Evolutionary conservation across 2,797 vertebrate species (phyloP), one percentile per base, ranked within the genome.

Genomic region (Chiloscyllium punctatum): DNA sequence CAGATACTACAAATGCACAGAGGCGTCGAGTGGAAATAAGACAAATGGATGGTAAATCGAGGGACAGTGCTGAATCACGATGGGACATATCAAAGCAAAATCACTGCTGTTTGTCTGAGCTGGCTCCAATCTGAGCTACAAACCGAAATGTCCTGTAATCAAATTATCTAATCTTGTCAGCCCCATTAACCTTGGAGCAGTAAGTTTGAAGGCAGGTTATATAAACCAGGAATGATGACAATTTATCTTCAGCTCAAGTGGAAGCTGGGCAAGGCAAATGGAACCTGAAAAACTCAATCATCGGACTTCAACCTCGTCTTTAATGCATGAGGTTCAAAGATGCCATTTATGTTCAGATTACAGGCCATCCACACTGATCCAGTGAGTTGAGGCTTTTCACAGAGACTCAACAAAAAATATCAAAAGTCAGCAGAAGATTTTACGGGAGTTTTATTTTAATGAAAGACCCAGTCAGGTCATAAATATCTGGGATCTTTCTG

Each of bases 261-360:
- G 23, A 23, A 42, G 33, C 27, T 92, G 90, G 90, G n/a, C 90
- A 69, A 9, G 33, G 88, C 88, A 91, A 30, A 18, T 91, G 88
- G 88, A n/a, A 69, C 62, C 18, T 69, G 62, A 21, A 37, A 68
- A 91, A 68, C 88, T 68, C 90, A 92, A 92, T 69, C 90, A 92
- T 69, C 18, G 42, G 33, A 42, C 21, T 69, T 27, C 62, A 92
- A 8, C 62, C 62, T 68, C 1, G 33, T 69, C n/a, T 92, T 92
- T 92, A 92, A 69, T 69, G 90, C 33, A 42, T 37, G n/a, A 92
- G 57, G 90, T 69, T 92, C 66, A 69, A 92, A 92, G 62, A 37
- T 92, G 62, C 90, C 62, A 25, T 92, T 92, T 69, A 92, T 92
- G 62, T 92, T 92, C n/a, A 42, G 62, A 42, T 42, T 92, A 37